These are phyloP conservation scores for Fregata magnificens DNA, from an alignment of 2,113 vertebrate genomes.

Conservation along the genomic window DNA sequence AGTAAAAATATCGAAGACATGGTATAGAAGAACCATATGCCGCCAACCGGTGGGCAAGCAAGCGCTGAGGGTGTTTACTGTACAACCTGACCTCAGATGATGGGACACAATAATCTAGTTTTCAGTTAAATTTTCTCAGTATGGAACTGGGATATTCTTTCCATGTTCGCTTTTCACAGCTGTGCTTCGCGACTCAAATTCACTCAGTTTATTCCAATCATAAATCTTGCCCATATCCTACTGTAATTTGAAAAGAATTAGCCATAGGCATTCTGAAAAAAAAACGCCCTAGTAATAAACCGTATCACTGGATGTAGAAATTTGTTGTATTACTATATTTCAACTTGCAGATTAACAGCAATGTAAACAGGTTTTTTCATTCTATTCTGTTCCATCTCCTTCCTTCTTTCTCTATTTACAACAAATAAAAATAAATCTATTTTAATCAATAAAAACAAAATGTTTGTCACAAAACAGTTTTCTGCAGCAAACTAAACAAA, in stretches of 20 bases:
- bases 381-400: neutral
- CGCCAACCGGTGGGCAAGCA: neutral
- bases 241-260: neutral
- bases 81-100: neutral
- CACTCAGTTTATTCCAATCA: neutral
- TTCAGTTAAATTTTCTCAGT: neutral
- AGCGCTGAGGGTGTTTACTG: rapidly evolving
- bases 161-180: neutral
- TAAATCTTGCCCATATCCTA: neutral
- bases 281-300: neutral
- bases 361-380: neutral
- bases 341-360: neutral
- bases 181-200: neutral
- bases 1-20: neutral
- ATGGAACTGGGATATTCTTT: neutral
- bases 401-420: neutral
- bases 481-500: neutral
- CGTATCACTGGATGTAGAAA: neutral
- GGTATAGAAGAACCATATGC: neutral
- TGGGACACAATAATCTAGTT: neutral
- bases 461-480: neutral
- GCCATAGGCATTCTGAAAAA: neutral
- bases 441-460: neutral
- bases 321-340: neutral
- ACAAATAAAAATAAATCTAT: neutral